A percentile compares a stretch with the other conserved stretches of the same genome.
phyloP scores from a whole-genome alignment of 2,113 vertebrate genomes.

The Neodon shergylaensis region DNA sequence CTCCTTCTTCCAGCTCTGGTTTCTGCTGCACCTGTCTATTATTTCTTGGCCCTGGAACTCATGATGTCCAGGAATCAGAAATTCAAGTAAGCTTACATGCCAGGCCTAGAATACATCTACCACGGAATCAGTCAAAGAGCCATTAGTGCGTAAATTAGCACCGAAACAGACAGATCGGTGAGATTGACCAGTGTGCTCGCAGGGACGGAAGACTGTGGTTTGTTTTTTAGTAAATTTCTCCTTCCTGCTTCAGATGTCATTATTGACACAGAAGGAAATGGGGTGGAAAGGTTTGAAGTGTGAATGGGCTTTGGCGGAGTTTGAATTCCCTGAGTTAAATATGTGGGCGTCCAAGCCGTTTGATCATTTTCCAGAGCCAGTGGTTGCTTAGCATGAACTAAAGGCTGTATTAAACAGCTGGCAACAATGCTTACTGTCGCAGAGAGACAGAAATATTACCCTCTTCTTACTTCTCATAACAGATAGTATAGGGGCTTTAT shows the following conservation, averaged over 20 bases:
- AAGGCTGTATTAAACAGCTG: neutral
- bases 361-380: neutral
- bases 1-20: neutral
- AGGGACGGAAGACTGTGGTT: neutral
- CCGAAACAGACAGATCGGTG: neutral
- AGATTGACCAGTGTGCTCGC: neutral
- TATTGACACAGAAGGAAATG: conserved; percentile 45
- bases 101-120: conserved; percentile 36
- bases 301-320: conserved; percentile 38
- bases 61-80: conserved; percentile 43
- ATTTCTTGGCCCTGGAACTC: neutral
- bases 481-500: neutral
- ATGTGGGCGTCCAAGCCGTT: neutral
- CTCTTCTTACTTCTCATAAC: neutral
- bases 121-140: conserved; percentile 31
- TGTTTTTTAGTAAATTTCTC: conserved; percentile 30
- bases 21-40: neutral
- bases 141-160: conserved; percentile 44
- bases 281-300: neutral
- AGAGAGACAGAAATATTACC: neutral
- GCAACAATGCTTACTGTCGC: neutral
- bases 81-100: conserved; percentile 26
- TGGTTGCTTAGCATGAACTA: neutral
- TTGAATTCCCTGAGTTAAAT: conserved; percentile 45
- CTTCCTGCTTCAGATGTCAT: conserved; percentile 60